phyloP scores from a whole-genome alignment of 37 sponge, comb jelly and placozoan species.

The Halisarca cf. caerulea region DNA sequence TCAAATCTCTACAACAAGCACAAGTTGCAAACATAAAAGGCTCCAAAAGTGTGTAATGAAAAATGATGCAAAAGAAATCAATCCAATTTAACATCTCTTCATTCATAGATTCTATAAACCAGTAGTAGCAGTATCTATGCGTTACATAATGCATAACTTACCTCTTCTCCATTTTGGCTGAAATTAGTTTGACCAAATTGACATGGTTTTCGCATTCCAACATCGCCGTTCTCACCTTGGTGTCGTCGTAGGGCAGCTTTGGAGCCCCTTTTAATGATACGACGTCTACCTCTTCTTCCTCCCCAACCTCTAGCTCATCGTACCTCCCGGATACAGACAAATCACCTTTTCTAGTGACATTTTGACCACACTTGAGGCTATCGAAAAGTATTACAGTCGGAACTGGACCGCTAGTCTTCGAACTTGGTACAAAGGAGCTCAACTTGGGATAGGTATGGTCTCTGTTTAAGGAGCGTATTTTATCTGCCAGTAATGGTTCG shows the following conservation, averaged over 20 bases:
- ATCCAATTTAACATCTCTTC: too few relatives aligned
- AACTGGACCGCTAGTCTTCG: neutral
- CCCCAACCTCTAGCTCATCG: constrained; percentile 4
- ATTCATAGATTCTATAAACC: too few relatives aligned
- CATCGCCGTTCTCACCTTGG: constrained; percentile 69
- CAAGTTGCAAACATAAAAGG: neutral
- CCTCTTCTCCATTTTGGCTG: constrained; percentile 26
- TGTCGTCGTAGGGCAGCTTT: constrained; percentile 25
- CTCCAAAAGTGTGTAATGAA: too few relatives aligned
- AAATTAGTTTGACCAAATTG: constrained; percentile 59
- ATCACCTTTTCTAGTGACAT: neutral
- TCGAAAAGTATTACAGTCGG: constrained; percentile 10
- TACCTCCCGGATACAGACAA: neutral
- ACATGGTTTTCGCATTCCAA: constrained; percentile 72
- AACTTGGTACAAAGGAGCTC: neutral
- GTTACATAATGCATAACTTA: too few relatives aligned
- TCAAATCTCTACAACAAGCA: constrained; percentile 30
- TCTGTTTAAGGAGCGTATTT: neutral
- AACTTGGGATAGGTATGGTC: constrained; percentile 22
- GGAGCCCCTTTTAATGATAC: constrained; percentile 23
- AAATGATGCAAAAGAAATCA: too few relatives aligned
- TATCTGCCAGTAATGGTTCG: neutral
- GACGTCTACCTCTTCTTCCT: constrained; percentile 8
- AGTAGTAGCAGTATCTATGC: too few relatives aligned
- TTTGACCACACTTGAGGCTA: neutral